Evolutionary conservation across 2,797 vertebrate species (phyloP), one percentile per base, ranked within the genome.

Genomic region (Lates japonicus): DNA sequence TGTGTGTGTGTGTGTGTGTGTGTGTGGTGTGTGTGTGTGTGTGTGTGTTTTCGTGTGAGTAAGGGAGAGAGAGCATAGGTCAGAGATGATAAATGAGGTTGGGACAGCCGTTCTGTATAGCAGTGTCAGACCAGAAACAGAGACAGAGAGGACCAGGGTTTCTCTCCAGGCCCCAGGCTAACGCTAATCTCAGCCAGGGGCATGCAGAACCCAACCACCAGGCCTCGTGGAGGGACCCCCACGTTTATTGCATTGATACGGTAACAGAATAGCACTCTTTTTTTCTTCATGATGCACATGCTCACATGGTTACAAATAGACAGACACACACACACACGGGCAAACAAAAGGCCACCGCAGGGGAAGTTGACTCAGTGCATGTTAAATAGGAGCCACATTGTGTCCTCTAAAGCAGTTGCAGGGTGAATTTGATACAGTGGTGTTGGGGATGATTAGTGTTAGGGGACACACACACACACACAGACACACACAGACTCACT

Each of bases 381-480:
- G 84, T 76, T 92, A 94, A 95, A 96, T 90, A 95, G 93, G 90
- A 90, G 48, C 78, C 76, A 81, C 86, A 94, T 90, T 95, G 92
- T 93, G 70, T 84, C 79, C 68, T 67, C 41, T 33, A 80, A 82
- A 85, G 80, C 59, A 87, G 82, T 81, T 80, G 82, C 72, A 85
- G 87, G 64, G 57, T 66, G 61, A 88, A 90, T 92, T 89, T 65
- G 85, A 91, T 89, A 88, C 83, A 89, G 77, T 85, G 82, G 63
- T 90, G 79, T 67, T 61, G 25, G 71, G 63, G 64, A 51, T 60
- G 76, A 84, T 82, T 78, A 73, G 61, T 78, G 59, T 67, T 64
- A 16, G 60, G 55, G n/a, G 48, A 12, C 44, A 16, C 35, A 49
- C 22, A 37, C 37, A 60, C 3, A 5, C 16, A 44, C 44, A 19